Percentiles rank a stretch among this genome's conserved stretches.
Conservation (phyloP, 2,888 invertebrate species). For the Neoitamus cyanurus region DNA sequence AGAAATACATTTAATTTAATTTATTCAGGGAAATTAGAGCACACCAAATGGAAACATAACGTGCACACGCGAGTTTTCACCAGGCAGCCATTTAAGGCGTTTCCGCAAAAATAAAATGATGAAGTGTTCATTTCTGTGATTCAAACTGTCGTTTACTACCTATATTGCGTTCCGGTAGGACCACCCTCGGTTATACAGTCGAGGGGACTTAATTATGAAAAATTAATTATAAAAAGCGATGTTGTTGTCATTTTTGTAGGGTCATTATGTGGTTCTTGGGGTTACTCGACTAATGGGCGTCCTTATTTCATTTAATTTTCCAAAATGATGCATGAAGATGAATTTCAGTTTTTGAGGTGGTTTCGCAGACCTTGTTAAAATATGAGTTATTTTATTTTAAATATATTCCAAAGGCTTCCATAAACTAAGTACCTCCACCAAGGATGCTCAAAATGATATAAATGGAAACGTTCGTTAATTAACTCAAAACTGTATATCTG, state of each 20-base stretch:
- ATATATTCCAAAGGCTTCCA: neutral
- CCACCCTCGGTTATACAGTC: neutral
- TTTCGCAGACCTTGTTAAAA: neutral
- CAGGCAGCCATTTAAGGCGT: slow-evolving; percentile 10
- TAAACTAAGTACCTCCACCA: neutral
- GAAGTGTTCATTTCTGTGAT: slow-evolving; percentile 15
- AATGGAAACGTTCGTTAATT: slow-evolving; percentile 10
- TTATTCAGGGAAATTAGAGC: neutral
- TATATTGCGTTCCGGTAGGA: neutral
- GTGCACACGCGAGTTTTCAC: slow-evolving; percentile 19
- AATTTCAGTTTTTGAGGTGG: neutral
- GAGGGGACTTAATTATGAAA: neutral
- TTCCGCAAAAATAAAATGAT: slow-evolving; percentile 1
- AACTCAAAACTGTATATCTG: neutral
- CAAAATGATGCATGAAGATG: neutral
- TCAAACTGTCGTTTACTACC: slow-evolving; percentile 29
- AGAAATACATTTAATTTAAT: slow-evolving; percentile 18
- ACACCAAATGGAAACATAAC: slow-evolving; percentile 3
- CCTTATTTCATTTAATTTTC: neutral
- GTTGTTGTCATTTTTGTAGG: neutral
- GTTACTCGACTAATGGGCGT: neutral
- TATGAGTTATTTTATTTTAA: neutral
- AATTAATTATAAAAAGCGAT: neutral
- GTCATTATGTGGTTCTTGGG: neutral
- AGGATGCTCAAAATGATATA: neutral